Conservation (phyloP, 2,797 vertebrate species). For the Cryptoprocta ferox region DNA sequence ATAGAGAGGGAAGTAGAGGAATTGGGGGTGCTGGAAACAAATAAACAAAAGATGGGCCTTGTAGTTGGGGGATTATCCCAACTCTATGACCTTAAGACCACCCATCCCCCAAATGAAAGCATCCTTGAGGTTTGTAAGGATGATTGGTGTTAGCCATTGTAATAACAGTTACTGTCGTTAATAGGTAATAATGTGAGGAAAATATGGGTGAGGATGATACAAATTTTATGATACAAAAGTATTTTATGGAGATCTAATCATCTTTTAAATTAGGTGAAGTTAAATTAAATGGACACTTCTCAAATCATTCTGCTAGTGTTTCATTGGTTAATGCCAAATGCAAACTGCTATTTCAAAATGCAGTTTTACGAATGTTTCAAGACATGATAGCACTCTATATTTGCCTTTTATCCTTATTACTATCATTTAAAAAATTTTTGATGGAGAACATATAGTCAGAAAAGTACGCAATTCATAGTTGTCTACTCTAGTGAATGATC, state of each 20-base stretch:
- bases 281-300: neutral
- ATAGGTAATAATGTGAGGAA: neutral
- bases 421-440: neutral
- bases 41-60: neutral
- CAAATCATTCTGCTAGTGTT: neutral
- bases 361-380: neutral
- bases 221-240: conserved; percentile 15
- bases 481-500: neutral
- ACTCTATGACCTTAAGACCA: neutral
- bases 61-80: neutral
- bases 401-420: neutral
- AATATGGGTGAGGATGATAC: neutral
- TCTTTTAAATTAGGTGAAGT: conserved; percentile 1
- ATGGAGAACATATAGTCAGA: neutral
- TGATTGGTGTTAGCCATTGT: neutral
- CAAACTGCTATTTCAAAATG: neutral
- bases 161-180: neutral
- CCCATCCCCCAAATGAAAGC: neutral
- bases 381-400: neutral
- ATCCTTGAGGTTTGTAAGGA: neutral
- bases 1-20: neutral
- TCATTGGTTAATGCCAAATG: conserved; percentile 1
- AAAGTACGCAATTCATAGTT: neutral
- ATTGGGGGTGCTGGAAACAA: neutral
- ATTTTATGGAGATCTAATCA: neutral